Evolutionary conservation across 2,888 invertebrate species (phyloP).

Genomic region (Rhagium mordax): DNA sequence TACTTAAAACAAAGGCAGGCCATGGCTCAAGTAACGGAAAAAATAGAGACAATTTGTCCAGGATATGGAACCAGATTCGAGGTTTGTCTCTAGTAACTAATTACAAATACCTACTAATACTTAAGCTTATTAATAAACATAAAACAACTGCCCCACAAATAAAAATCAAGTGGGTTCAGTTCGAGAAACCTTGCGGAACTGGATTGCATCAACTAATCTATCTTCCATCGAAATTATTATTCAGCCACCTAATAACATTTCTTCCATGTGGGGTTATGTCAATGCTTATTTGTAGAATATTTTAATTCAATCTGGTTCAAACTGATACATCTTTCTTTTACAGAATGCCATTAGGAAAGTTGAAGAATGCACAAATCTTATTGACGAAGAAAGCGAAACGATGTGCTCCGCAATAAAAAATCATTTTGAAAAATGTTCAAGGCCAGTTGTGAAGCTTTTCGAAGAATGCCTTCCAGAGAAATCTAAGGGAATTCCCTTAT

Average conservation of each 20-base stretch:
- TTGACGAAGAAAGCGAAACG: constrained; percentile 52
- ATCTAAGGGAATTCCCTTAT: constrained; percentile 50
- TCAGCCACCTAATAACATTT: too few relatives aligned
- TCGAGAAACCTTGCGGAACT: too few relatives aligned
- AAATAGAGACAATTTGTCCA: constrained; percentile 45
- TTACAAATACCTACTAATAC: too few relatives aligned
- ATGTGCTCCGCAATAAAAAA: constrained; percentile 52
- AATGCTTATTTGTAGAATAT: too few relatives aligned
- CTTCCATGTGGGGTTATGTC: too few relatives aligned
- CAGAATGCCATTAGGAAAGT: constrained; percentile 48
- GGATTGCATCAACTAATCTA: too few relatives aligned
- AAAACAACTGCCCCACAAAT: too few relatives aligned
- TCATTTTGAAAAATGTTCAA: constrained; percentile 48
- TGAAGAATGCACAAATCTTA: constrained; percentile 42
- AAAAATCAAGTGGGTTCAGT: too few relatives aligned
- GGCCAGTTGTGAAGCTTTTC: constrained; percentile 49
- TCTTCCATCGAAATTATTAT: too few relatives aligned
- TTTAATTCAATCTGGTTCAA: too few relatives aligned
- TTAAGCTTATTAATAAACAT: too few relatives aligned
- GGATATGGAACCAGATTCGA: constrained; percentile 47
- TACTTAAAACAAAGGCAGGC: constrained; percentile 41
- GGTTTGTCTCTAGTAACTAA: constrained; percentile 41
- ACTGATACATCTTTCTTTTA: too few relatives aligned
- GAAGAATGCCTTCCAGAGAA: constrained; percentile 55
- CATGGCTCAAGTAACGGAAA: constrained; percentile 30